Base-by-base conservation (phyloP, 1,140 invertebrate genomes). In the Conopomorpha cramerella region DNA sequence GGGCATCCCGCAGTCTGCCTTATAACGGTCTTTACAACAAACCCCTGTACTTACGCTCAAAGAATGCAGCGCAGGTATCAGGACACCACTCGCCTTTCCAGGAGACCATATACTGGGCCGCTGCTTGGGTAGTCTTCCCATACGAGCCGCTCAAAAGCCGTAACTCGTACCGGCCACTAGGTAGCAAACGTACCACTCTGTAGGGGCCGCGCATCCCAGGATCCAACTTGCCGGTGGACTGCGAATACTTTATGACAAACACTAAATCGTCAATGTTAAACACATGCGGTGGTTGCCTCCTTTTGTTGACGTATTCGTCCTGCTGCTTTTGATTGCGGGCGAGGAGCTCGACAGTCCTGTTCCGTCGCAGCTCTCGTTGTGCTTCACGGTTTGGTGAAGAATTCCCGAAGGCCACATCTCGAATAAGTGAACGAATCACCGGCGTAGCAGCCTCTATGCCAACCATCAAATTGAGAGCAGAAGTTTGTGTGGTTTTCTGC, bases 161-260 rank as follows among this genome's bases (percentile, higher is more conserved):
- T n/a, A n/a, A n/a, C n/a, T n/a, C n/a, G n/a, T n/a, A n/a, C n/a
- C n/a, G n/a, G n/a, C n/a, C n/a, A n/a, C n/a, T n/a, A n/a, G n/a
- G n/a, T n/a, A n/a, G n/a, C n/a, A n/a, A n/a, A n/a, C n/a, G n/a
- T n/a, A n/a, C n/a, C n/a, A 38, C 15, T 15, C 13, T 15, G 12
- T 38, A 38, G 3, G 30, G 36, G 16, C 36, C 36, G 6, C 29
- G 12, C 36, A 38, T 38, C 1, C 36, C 29, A 11, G 29, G 27
- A 27, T 38, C 36, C 10, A 38, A 18, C 18, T 38, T 38, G 1
- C 30, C 36, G 10, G 36, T 38, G 13, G 11, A 11, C 23, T 38
- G 36, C 3, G 29, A 12, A 6, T 16, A 3, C 14, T 38, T 38
- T 2, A 38, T 38, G 7, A 38, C 36, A 32, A 38, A 37, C 12